Percentiles rank a stretch among this genome's conserved stretches.
Evolutionary conservation across 2,888 invertebrate species (phyloP).

Genomic region (Drosophila greeni): DNA sequence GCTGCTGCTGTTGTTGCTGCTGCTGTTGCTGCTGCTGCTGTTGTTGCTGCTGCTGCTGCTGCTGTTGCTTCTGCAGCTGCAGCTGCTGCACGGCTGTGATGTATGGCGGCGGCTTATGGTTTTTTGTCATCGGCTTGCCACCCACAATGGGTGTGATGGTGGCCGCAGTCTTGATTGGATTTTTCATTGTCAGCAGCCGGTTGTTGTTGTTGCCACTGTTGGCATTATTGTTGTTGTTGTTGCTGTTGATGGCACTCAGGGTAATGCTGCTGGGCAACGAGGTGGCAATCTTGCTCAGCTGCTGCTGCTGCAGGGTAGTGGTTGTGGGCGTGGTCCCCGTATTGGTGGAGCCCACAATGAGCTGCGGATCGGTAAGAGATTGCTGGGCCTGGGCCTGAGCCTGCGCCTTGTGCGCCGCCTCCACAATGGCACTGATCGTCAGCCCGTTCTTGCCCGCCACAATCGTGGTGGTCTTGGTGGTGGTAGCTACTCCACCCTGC

Average conservation of each 20-base stretch:
- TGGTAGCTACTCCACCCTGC: conserved; percentile 21
- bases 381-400: conserved; percentile 31
- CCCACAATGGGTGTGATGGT: conserved; percentile 79
- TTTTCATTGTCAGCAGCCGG: conserved; percentile 63
- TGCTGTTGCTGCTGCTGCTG: conserved; percentile 55
- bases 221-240: conserved; percentile 42
- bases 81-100: conserved; percentile 74
- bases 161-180: conserved; percentile 71
- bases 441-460: conserved; percentile 74
- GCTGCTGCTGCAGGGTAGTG: conserved; percentile 56
- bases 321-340: conserved; percentile 81
- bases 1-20: conserved; percentile 69
- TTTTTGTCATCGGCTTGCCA: conserved; percentile 75
- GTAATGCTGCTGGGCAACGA: conserved; percentile 73
- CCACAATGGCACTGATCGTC: conserved; percentile 69
- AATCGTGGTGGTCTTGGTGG: conserved; percentile 61
- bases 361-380: conserved; percentile 22
- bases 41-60: conserved; percentile 53
- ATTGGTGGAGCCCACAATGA: conserved; percentile 83
- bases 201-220: conserved; percentile 50
- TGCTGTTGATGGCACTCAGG: conserved; percentile 65
- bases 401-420: conserved; percentile 56
- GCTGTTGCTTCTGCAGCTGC: conserved; percentile 73
- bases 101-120: conserved; percentile 77
- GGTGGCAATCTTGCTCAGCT: conserved; percentile 66